Evolutionary conservation across 2,797 vertebrate genomes (phyloP).

Genomic region (Masticophis lateralis): DNA sequence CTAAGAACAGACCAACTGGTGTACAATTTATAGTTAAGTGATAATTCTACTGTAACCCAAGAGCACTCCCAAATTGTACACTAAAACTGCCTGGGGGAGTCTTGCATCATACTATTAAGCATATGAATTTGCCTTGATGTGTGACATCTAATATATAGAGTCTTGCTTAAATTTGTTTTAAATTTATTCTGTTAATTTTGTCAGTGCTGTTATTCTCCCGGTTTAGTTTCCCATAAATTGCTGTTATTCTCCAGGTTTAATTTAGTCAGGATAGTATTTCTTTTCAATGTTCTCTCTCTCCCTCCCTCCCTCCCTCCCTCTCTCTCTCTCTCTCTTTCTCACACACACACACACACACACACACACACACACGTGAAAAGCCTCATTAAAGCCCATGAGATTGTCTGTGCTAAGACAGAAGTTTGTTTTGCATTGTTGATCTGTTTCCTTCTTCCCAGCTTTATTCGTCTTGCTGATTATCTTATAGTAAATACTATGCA

Average conservation of each 20-base stretch:
- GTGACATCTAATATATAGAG: neutral
- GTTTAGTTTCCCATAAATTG: neutral
- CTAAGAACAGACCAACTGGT: neutral
- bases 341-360: no score
- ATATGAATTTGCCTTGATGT: neutral
- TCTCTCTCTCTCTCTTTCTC: neutral
- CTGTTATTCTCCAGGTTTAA: neutral
- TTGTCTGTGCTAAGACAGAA: neutral
- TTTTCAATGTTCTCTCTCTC: neutral
- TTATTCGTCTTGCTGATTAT: constrained; percentile 83
- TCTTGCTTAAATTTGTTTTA: neutral
- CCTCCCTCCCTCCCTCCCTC: fast-evolving
- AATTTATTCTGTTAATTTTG: neutral
- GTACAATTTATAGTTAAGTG: neutral
- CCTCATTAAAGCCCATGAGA: neutral
- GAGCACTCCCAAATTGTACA: neutral
- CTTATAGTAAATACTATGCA: constrained; percentile 81
- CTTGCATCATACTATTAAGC: neutral
- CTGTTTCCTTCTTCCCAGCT: constrained; percentile 67
- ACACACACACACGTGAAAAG: neutral
- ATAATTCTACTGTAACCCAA: neutral
- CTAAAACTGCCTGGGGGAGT: neutral
- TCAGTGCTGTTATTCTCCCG: neutral
- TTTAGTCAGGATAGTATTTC: neutral
- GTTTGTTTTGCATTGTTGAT: neutral